A percentile compares a stretch with the other conserved stretches of the same genome.
Evolutionary conservation across 2,797 vertebrate species (phyloP).

Genomic region (Myiothlypis chrysogaster): DNA sequence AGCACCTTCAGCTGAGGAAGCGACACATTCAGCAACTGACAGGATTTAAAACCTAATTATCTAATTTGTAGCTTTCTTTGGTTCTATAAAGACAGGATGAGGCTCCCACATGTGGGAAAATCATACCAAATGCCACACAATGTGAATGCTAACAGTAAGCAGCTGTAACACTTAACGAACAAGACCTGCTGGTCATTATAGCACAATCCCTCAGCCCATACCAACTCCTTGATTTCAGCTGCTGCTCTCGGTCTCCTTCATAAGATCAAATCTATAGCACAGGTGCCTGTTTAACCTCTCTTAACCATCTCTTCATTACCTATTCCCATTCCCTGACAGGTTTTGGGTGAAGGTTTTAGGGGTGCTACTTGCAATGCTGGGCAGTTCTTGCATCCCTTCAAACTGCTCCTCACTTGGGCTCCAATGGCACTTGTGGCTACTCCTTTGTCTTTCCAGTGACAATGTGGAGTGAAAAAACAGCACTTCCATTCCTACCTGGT

Average conservation of each 20-base stretch:
- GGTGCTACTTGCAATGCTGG: neutral
- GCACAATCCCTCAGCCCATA: neutral
- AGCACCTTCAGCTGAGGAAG: neutral
- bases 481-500: rapidly evolving
- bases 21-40: neutral
- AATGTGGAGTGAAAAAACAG: neutral
- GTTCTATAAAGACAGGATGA: neutral
- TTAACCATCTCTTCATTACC: neutral
- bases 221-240: neutral
- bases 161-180: neutral
- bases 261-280: neutral
- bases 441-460: neutral
- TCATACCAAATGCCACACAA: neutral
- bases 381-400: neutral
- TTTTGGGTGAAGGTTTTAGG: neutral
- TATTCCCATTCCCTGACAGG: neutral
- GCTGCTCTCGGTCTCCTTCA: neutral
- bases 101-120: neutral
- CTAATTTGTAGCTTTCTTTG: neutral
- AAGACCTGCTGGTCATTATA: neutral
- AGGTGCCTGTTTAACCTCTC: neutral
- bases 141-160: neutral
- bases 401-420: neutral
- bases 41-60: neutral
- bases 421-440: too few species aligned